phyloP scores from a whole-genome alignment of 1,140 invertebrate genomes.

The Maniola jurtina region DNA sequence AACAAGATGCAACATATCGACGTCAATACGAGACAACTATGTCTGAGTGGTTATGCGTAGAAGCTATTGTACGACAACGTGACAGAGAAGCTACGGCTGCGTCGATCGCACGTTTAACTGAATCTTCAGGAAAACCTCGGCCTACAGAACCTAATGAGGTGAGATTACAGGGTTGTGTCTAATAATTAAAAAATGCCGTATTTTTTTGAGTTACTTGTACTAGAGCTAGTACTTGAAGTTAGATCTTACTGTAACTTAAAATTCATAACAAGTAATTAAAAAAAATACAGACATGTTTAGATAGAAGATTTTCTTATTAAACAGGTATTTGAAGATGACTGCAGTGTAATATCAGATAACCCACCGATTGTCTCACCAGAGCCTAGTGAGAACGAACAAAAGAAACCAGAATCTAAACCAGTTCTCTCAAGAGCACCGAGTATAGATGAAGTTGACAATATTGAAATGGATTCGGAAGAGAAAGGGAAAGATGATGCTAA shows the following conservation, averaged over 20 bases:
- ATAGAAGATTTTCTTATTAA: conserved; percentile 9
- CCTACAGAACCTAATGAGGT: conserved; percentile 64
- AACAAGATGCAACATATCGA: conserved; percentile 84
- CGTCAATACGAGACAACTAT: conserved; percentile 92
- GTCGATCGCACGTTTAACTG: conserved; percentile 82
- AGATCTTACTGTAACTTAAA: no score
- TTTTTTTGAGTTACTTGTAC: no score
- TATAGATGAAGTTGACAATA: conserved; percentile 74
- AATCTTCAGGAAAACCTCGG: conserved; percentile 59
- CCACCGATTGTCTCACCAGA: conserved; percentile 74
- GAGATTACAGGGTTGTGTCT: no score
- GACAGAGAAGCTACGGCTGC: conserved; percentile 87
- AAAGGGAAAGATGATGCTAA: conserved; percentile 50
- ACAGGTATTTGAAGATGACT: conserved; percentile 80
- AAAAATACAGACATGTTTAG: background rate
- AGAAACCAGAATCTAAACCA: conserved; percentile 61
- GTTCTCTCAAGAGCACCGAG: conserved; percentile 61
- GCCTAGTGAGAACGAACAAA: conserved; percentile 70
- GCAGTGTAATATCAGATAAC: conserved; percentile 79
- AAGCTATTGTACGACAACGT: conserved; percentile 92
- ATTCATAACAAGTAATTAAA: no score
- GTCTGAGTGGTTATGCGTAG: conserved; percentile 96
- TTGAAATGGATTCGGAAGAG: conserved; percentile 71
- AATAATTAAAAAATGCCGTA: no score
- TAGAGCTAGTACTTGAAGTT: no score